These are phyloP conservation scores for Sesia apiformis DNA, from an alignment of 2,888 invertebrate genomes.

Conservation along the genomic window DNA sequence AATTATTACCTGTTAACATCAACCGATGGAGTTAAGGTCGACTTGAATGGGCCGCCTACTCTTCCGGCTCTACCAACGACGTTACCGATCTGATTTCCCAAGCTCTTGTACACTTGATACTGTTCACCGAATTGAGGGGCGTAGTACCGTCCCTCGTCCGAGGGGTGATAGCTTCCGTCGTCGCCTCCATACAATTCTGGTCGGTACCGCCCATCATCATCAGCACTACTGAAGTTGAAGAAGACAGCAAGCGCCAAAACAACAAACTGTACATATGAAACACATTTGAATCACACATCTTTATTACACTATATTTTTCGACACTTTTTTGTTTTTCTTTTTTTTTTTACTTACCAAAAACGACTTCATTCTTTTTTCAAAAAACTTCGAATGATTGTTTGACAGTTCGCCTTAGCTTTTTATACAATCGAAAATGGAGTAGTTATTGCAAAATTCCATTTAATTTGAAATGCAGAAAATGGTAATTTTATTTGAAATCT, in stretches of 20 bases:
- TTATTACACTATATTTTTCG: not conserved
- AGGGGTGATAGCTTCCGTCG: slow-evolving; percentile 39
- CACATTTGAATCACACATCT: not conserved
- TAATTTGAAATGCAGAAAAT: slow-evolving; percentile 44
- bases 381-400: slow-evolving; percentile 44
- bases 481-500: slow-evolving; percentile 57
- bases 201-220: slow-evolving; percentile 63
- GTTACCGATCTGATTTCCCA: too few relatives aligned
- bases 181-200: slow-evolving; percentile 39
- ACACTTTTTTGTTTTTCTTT: not conserved
- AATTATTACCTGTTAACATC: too few relatives aligned
- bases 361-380: slow-evolving; percentile 43
- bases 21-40: too few relatives aligned
- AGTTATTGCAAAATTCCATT: slow-evolving; percentile 54
- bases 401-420: slow-evolving; percentile 34
- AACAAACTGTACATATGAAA: slow-evolving; percentile 23
- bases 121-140: slow-evolving; percentile 9
- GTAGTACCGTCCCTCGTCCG: slow-evolving; percentile 33
- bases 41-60: not conserved
- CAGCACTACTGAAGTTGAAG: slow-evolving; percentile 30
- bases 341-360: slow-evolving; percentile 39
- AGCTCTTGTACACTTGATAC: not conserved
- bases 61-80: not conserved
- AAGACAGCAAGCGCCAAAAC: slow-evolving; percentile 25
- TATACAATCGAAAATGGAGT: slow-evolving; percentile 61